Percentiles rank a stretch among this genome's conserved stretches.
These are phyloP conservation scores for Coregonus sp. DNA, from an alignment of 2,797 vertebrate genomes.

Conservation along the genomic window DNA sequence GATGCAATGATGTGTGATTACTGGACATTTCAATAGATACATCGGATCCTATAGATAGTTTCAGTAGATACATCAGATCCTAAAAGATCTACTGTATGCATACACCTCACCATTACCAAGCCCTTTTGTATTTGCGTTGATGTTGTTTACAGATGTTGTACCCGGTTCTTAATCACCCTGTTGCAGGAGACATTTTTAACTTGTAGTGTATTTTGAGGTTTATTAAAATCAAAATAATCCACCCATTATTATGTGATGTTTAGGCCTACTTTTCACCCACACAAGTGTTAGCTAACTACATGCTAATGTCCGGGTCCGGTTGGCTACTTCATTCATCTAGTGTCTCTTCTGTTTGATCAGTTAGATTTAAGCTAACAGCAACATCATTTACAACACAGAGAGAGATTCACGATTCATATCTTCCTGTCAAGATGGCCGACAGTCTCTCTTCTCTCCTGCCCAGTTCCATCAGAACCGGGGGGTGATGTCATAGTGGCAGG, in stretches of 20 bases:
- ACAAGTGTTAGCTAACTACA: not conserved
- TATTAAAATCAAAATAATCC: not conserved
- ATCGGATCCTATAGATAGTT: not conserved
- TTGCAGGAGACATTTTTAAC: too few relatives aligned
- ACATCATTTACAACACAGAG: slow-evolving; percentile 24
- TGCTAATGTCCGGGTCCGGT: slow-evolving; percentile 11
- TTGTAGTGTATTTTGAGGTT: too few relatives aligned
- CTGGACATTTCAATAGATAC: not conserved
- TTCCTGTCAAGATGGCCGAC: not conserved
- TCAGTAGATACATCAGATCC: not conserved
- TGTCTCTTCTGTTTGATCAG: slow-evolving; percentile 22
- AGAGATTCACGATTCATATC: slow-evolving; percentile 9
- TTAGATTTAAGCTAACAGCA: slow-evolving; percentile 1
- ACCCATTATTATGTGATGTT: not conserved
- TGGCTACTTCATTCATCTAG: not conserved
- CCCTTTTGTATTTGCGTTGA: not conserved
- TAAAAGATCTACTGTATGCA: not conserved
- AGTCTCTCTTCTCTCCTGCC: slow-evolving; percentile 29
- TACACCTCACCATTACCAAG: not conserved
- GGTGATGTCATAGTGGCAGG: slow-evolving; percentile 41
- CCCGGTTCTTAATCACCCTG: too few relatives aligned
- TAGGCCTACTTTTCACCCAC: too few relatives aligned
- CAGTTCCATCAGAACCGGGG: slow-evolving; percentile 33
- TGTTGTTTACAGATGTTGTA: not conserved
- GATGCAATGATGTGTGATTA: not conserved